phyloP scores from a whole-genome alignment of 2,888 invertebrate species.

The Serripes groenlandicus region DNA sequence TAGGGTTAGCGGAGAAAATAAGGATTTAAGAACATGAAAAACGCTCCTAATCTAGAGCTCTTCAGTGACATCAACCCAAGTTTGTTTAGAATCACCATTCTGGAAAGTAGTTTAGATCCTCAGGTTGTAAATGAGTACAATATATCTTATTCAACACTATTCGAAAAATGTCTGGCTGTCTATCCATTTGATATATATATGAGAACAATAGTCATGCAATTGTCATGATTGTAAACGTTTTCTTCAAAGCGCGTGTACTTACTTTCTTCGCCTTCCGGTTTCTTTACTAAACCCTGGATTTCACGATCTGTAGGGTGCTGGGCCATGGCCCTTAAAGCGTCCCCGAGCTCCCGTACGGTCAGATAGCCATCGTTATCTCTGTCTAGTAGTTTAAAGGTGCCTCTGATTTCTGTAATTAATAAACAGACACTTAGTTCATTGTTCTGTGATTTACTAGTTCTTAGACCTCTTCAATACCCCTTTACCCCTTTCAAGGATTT shows the following conservation, averaged over 20 bases:
- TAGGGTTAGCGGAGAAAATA: no score
- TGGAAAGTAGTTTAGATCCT: no score
- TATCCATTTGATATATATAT: no score
- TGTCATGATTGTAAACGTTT: no score
- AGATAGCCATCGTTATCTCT: conserved; percentile 55
- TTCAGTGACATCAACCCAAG: no score
- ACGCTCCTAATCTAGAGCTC: no score
- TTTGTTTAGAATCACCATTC: no score
- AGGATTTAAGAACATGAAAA: no score
- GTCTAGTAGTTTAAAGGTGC: conserved; percentile 63
- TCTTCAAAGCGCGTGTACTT: not conserved
- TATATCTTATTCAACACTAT: not conserved
- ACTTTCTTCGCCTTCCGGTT: conserved; percentile 50
- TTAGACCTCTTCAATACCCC: no score
- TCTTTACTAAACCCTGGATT: conserved; percentile 48
- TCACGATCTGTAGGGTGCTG: conserved; percentile 65
- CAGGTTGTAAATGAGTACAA: no score
- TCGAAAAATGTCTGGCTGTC: not conserved
- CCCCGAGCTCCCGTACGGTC: conserved; percentile 54
- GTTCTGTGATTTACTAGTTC: not conserved
- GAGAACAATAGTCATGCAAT: no score
- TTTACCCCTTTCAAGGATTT: no score
- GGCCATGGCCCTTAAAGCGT: conserved; percentile 65
- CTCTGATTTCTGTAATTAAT: conserved; percentile 50
- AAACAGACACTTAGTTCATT: not conserved